phyloP scores from a whole-genome alignment of 2,797 vertebrate genomes.

The Anableps anableps region DNA sequence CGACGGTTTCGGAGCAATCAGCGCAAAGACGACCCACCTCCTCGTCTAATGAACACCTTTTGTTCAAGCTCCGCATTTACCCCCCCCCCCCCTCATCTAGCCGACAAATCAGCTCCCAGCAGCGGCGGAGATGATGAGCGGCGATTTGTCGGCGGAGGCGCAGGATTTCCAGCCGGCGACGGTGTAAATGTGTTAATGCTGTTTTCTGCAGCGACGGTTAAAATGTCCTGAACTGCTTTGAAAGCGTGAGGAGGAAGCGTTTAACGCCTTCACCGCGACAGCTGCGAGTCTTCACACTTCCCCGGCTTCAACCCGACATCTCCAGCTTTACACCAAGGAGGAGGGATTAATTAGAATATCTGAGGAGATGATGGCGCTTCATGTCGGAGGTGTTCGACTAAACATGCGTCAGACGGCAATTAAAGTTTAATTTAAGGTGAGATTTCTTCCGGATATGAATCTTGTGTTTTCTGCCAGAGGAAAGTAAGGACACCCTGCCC shows the following conservation, averaged over 20 bases:
- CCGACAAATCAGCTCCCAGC: constrained; percentile 1
- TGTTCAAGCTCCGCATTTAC: neutral
- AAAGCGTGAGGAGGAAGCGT: constrained; percentile 7
- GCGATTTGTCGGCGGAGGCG: neutral
- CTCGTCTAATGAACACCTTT: constrained; percentile 10
- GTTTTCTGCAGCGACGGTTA: constrained; percentile 15
- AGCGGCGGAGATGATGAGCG: neutral
- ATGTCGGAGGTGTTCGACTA: neutral
- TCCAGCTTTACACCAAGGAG: neutral
- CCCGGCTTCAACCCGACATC: constrained; percentile 22
- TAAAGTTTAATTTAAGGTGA: neutral
- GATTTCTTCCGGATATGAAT: neutral
- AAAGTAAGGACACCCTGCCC: neutral
- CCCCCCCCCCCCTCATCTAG: neutral
- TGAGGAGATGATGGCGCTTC: neutral
- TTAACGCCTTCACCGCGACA: constrained; percentile 23
- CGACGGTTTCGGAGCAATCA: constrained; percentile 3
- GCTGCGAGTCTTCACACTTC: constrained; percentile 20
- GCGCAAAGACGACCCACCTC: constrained; percentile 8
- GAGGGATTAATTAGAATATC: neutral
- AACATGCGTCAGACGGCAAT: neutral
- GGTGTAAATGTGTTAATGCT: constrained; percentile 20
- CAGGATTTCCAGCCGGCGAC: constrained; percentile 9
- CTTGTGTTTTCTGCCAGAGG: neutral
- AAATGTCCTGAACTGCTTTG: constrained; percentile 11